A percentile compares a stretch with the other conserved stretches of the same genome.
Evolutionary conservation across 2,888 invertebrate species (phyloP).

Genomic region (Rhodophaea formosa): DNA sequence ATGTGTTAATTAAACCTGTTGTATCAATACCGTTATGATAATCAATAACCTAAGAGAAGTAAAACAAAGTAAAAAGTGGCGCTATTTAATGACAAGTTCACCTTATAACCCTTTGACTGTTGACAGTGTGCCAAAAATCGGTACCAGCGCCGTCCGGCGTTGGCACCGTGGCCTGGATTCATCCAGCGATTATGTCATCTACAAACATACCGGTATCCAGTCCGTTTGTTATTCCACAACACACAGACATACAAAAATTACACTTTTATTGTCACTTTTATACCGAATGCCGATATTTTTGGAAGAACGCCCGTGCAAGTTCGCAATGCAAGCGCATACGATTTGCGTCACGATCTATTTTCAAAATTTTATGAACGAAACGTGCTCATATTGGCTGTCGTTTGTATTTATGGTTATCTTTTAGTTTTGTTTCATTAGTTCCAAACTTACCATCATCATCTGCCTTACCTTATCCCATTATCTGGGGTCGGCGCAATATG

Average conservation of each 20-base stretch:
- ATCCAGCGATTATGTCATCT: slow-evolving; percentile 77
- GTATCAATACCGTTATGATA: slow-evolving; percentile 1
- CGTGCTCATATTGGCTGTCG: slow-evolving; percentile 17
- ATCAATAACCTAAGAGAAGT: slow-evolving; percentile 4
- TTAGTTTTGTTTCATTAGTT: neutral
- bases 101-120: slow-evolving; percentile 63
- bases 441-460: too few relatives aligned
- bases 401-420: neutral
- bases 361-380: slow-evolving; percentile 26
- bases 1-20: slow-evolving; percentile 22
- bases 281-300: slow-evolving; percentile 54
- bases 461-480: too few relatives aligned
- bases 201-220: slow-evolving; percentile 47
- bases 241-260: slow-evolving; percentile 49
- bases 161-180: slow-evolving; percentile 76
- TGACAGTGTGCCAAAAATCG: slow-evolving; percentile 71
- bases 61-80: slow-evolving; percentile 39
- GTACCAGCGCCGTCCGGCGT: slow-evolving; percentile 49
- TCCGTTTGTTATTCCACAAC: slow-evolving; percentile 60
- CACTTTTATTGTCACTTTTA: slow-evolving; percentile 54
- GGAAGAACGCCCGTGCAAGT: slow-evolving; percentile 52
- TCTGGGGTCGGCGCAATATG: too few relatives aligned
- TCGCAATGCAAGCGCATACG: slow-evolving; percentile 32
- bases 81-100: slow-evolving; percentile 61
- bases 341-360: slow-evolving; percentile 30